Base-by-base conservation (phyloP, 2,797 vertebrate species). In the Lycodopsis pacificus region DNA sequence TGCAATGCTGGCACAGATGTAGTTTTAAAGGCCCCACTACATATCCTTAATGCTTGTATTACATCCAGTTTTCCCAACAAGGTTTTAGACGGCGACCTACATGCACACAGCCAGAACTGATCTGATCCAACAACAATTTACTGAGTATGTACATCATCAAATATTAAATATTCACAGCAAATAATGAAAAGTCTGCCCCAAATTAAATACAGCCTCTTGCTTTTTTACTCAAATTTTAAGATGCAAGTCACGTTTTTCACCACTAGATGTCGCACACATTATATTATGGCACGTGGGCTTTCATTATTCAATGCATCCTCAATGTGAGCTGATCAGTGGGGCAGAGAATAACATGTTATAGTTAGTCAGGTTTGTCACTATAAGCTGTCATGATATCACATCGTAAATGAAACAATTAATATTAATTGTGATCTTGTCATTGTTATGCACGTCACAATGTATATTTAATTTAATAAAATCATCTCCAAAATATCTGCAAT, bases 201-300 rank as follows among this genome's bases (percentile, higher is more conserved):
- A n/a, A 67, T 7, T 12, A n/a, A 70, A 48, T 13, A 11, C 0
- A 17, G 17, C 10, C 3, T 10, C 13, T 0, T 61, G 4, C 5
- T 27, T 22, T 56, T 49, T 11, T 14, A 5, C 1, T 9, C 1
- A 3, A 5, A 14, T 49, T 30, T 54, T 15, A 58, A 27, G n/a
- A 0, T 59, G 58, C 67, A 10, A 3, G 7, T 46, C 25, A 8
- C 0, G 0, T 5, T 64, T 17, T 7, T 12, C 1, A 0, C 57
- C 86, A 51, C 79, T 65, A 85, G 89, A 77, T 88, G 89, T 70
- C 79, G 48, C 57, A 38, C 54, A 22, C 12, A 27, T 74, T 75
- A 15, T 15, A 73, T 61, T 58, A 48, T 75, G 30, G 71, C 17
- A 46, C 9, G 4, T 19, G 10, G 3, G 15, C 20, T 30, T 36